Evolutionary conservation across 1,140 invertebrate genomes (phyloP).

Genomic region (Bradynema listronoti): DNA sequence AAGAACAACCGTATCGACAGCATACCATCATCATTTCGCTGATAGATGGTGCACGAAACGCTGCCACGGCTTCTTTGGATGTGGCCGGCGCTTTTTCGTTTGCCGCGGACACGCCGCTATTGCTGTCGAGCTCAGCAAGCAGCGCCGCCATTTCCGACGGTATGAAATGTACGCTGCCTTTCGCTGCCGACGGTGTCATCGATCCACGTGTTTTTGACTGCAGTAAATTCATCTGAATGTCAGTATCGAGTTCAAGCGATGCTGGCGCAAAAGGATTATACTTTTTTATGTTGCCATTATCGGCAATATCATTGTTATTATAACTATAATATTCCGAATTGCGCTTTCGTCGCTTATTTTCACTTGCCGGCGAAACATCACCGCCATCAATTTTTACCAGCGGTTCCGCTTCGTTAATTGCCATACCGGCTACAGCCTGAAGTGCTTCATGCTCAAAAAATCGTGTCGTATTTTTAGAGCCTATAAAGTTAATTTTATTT

Average conservation of each 20-base stretch:
- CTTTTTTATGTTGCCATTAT: too few relatives aligned
- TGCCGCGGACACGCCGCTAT: background rate
- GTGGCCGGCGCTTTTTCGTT: background rate
- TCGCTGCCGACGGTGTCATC: background rate
- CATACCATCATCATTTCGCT: conserved; percentile 30
- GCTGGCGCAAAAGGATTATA: too few relatives aligned
- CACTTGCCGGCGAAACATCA: background rate
- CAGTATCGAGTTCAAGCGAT: too few relatives aligned
- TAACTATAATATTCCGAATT: too few relatives aligned
- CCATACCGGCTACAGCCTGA: background rate
- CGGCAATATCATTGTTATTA: too few relatives aligned
- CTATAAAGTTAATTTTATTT: too few relatives aligned
- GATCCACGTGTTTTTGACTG: background rate
- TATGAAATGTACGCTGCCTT: background rate
- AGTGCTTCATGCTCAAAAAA: background rate
- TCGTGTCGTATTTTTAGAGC: background rate
- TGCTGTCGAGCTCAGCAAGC: background rate
- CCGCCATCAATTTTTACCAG: background rate
- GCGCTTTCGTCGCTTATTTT: conserved; percentile 2
- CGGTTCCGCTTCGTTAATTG: conserved; percentile 1
- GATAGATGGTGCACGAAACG: conserved; percentile 23
- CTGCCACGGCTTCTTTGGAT: background rate
- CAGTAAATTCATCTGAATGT: too few relatives aligned
- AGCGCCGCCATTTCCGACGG: background rate
- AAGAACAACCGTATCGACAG: conserved; percentile 24